Base-by-base conservation (phyloP, 2,113 vertebrate genomes). In the Sorex fumeus region DNA sequence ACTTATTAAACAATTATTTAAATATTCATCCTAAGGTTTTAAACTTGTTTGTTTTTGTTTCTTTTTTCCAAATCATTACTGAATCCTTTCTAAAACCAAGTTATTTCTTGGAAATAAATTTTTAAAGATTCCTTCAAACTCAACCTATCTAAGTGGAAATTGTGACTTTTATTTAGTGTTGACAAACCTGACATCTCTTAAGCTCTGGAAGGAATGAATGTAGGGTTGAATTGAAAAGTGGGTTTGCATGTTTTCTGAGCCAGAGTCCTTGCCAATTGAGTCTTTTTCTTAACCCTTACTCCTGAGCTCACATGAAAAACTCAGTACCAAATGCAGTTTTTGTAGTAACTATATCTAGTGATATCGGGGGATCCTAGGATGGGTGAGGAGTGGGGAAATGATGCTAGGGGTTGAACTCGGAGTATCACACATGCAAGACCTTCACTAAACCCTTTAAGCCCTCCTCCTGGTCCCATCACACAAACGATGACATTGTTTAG, bases 1-100 rank as follows among this genome's bases (percentile, higher is more conserved):
- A 93, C 79, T 47, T 81, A 36, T 87, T 89, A 92, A 92, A 70
- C 60, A 21, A 57, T 67, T 57, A 25, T 40, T 32, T 94, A 78
- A 91, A 91, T 19, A 45, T 90, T 72, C 30, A 91, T 64, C 78
- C 32, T 45, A 53, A 9, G 34, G 32, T 72, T 62, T 94, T 83
- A 85, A 34, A 88, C 90, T 88, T 90, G 12, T 71, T 43, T 25
- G 4, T n/a, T 30, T 82, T 40, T 40, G 40, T 40, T 40, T 40
- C 7, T 71, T 12, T 70, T 15, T 6, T 34, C 16, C 30, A 32
- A 34, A 84, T 91, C 53, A 60, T 69, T 13, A 23, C 23, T n/a
- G 76, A 53, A 75, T 64, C 27, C 2, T 90, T 88, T 93, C 53
- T 62, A 45, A 95, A 88, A 4, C 25, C 6, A 75, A 57, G 15